A percentile compares a stretch with the other conserved stretches of the same genome.
Conservation (phyloP, 2,888 invertebrate genomes). For the Polyploca ridens region DNA sequence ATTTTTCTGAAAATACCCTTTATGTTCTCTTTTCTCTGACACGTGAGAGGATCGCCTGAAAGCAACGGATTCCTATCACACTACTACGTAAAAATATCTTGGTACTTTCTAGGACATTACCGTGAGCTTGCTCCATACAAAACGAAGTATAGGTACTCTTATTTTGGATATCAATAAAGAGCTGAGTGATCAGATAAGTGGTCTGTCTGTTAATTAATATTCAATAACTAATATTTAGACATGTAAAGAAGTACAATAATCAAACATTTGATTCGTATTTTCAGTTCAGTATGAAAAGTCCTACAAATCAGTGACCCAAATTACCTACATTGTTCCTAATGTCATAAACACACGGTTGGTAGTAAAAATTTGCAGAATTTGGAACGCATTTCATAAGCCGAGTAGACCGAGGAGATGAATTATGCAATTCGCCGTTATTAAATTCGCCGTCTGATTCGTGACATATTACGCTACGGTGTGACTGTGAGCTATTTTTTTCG, state of each 20-base stretch:
- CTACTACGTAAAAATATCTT: background rate
- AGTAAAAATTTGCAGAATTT: slow-evolving; percentile 19
- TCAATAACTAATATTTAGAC: too few relatives aligned
- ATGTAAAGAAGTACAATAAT: too few relatives aligned
- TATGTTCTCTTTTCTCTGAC: slow-evolving; percentile 14
- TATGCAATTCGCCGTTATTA: slow-evolving; percentile 21
- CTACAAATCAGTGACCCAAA: too few relatives aligned
- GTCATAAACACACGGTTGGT: slow-evolving; percentile 17
- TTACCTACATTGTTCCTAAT: slow-evolving; percentile 17
- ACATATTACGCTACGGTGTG: slow-evolving; percentile 12
- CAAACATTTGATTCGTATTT: too few relatives aligned
- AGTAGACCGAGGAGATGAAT: slow-evolving; percentile 14
- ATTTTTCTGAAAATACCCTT: slow-evolving; percentile 26
- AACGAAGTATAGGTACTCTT: too few relatives aligned
- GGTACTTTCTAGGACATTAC: too few relatives aligned
- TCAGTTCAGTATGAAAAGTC: too few relatives aligned
- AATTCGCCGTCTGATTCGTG: slow-evolving; percentile 22
- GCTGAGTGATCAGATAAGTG: too few relatives aligned
- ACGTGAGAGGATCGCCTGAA: slow-evolving; percentile 9
- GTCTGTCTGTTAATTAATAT: too few relatives aligned
- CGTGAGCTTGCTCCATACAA: too few relatives aligned
- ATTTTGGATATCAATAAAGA: too few relatives aligned
- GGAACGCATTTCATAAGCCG: slow-evolving; percentile 19
- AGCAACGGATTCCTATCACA: background rate
- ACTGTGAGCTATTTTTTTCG: slow-evolving; percentile 11